Evolutionary conservation across 2,113 vertebrate genomes (phyloP), one percentile per base, ranked within the genome.

Genomic region (Spilogale gracilis): DNA sequence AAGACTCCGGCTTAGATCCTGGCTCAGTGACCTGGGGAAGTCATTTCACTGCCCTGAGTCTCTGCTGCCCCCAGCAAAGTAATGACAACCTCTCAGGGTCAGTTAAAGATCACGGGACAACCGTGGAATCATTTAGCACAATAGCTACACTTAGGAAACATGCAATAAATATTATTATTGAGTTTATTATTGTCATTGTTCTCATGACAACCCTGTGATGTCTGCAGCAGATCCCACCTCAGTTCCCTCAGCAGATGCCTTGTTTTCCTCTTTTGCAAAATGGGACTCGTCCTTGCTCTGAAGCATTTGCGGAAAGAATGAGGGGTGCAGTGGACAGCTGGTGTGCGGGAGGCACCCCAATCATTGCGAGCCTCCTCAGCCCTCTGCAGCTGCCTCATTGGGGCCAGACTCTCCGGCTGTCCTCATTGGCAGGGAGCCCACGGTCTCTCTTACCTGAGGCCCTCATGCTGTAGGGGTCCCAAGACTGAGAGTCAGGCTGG

Each of bases 1-100:
- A 80, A 90, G 79, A 32, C 54, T 30, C 54, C 60, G 67, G 20
- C 63, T 90, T 65, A 25, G 52, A 76, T 69, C 60, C 38, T 38
- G 56, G 27, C 25, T 96, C 79, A 67, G 38, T 84, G 88, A 63
- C 52, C 61, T n/a, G 9, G 11, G 4, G 74, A 50, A 90, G 50
- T 50, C 45, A 60, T 54, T 88, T 58, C 30, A 23, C 30, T 30
- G 78, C 71, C 94, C 85, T 73, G 85, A 87, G 50, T 16, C 48
- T 92, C 85, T 86, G 76, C 32, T 43, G 43, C 27, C 45, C 52
- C 7, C 20, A 87, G 52, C 95, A 78, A 96, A 86, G 95, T 6
- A 91, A 93, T 45, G 56, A 38, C 43, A 67, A 38, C 21, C 45
- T 95, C 69, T 71, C 52, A 69, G 78, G 21, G 6, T 86, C 88